Percentiles rank a stretch among this genome's conserved stretches.
These are phyloP conservation scores for Pristionchus maxplancki DNA, from an alignment of 2,888 invertebrate genomes.

Conservation along the genomic window DNA sequence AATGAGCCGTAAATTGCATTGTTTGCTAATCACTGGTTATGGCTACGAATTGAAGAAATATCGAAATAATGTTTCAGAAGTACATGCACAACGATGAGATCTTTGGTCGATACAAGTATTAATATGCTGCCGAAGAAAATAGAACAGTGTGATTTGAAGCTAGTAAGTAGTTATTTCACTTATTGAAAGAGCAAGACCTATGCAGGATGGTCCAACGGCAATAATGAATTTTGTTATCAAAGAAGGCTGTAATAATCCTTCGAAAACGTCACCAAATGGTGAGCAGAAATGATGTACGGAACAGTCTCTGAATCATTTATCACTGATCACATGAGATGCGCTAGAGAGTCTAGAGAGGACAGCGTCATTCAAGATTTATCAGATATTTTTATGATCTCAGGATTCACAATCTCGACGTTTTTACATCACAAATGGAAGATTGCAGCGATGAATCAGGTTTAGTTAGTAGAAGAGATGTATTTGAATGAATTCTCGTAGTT, in stretches of 20 bases:
- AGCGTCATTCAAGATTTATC: too few species aligned
- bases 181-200: not conserved
- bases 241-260: not conserved
- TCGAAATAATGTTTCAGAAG: not conserved
- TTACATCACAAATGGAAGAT: not conserved
- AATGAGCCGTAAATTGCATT: not conserved
- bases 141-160: not conserved
- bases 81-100: not conserved
- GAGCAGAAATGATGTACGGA: not conserved
- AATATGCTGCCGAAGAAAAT: not conserved
- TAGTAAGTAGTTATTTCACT: not conserved
- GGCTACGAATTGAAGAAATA: not conserved
- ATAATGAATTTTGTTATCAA: not conserved
- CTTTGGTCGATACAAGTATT: not conserved
- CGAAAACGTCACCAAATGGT: not conserved
- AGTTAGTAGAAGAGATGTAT: not conserved
- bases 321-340: too few species aligned
- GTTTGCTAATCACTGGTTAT: not conserved
- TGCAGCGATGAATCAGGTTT: not conserved
- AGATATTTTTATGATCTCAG: too few species aligned
- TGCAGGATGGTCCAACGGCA: not conserved
- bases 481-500: not conserved
- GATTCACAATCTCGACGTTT: not conserved
- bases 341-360: too few species aligned
- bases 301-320: too few species aligned